A percentile compares a stretch with the other conserved stretches of the same genome.
phyloP scores from a whole-genome alignment of 2,113 vertebrate species.

The Dendrocopos noguchii region DNA sequence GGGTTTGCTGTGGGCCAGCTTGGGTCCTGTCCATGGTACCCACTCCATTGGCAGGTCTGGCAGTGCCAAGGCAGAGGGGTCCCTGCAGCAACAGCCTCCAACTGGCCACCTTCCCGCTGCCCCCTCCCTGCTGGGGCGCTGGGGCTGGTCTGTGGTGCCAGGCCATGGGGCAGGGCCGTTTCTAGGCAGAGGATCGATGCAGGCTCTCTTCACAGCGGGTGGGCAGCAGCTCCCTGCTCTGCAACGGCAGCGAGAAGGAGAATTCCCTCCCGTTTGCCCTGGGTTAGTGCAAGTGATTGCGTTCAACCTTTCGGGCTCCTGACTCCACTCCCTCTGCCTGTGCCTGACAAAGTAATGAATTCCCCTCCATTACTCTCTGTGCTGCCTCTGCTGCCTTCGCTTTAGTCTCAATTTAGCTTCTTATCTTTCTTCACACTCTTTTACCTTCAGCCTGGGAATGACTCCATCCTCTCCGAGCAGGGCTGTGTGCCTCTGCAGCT shows the following conservation, averaged over 20 bases:
- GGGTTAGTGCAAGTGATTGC: background rate
- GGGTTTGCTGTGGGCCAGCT: background rate
- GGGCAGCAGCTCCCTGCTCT: background rate
- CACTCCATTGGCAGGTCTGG: accelerated
- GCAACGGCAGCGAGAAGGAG: background rate
- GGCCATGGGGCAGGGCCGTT: accelerated
- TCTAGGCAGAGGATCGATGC: accelerated
- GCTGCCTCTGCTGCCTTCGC: background rate
- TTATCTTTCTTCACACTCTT: constrained; percentile 8
- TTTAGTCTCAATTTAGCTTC: background rate
- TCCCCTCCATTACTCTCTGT: background rate
- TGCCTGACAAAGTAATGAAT: background rate
- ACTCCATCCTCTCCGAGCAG: background rate
- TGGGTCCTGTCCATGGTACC: accelerated
- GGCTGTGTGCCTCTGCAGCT: background rate
- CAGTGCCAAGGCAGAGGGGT: background rate
- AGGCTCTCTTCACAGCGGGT: accelerated
- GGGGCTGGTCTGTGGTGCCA: accelerated
- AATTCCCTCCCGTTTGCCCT: background rate
- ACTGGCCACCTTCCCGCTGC: no score
- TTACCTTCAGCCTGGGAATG: background rate
- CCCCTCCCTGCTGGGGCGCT: background rate
- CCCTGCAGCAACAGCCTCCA: accelerated
- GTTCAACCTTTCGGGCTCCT: background rate
- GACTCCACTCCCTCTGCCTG: background rate